Evolutionary conservation across 2,888 invertebrate genomes (phyloP).

Genomic region (Drosophila nr. fundita): DNA sequence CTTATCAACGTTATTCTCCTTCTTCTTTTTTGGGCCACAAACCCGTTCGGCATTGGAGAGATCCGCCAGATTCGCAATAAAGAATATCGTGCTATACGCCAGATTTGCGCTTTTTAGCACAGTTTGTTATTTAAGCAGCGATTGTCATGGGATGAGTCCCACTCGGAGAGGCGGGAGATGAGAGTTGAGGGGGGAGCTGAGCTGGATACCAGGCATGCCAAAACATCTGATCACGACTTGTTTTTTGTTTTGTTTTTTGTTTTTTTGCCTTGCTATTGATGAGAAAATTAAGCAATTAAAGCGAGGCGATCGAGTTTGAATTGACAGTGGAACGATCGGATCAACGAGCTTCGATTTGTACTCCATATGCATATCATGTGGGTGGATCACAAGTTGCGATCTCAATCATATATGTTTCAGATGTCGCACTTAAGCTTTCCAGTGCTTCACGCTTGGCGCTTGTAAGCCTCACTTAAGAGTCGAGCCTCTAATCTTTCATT

Average conservation of each 20-base stretch:
- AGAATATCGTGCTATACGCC: conserved; percentile 82
- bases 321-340: conserved; percentile 11
- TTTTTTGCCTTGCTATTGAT: conserved; percentile 52
- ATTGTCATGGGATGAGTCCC: conserved; percentile 63
- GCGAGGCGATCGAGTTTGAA: conserved; percentile 33
- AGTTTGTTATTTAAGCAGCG: conserved; percentile 52
- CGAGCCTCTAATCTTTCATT: conserved; percentile 48
- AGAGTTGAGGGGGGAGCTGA: conserved; percentile 19
- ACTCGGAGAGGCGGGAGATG: conserved; percentile 19
- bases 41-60: conserved; percentile 56
- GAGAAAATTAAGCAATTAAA: conserved; percentile 77
- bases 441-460: conserved; percentile 45
- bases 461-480: background rate
- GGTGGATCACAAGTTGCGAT: conserved; percentile 6
- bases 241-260: conserved; percentile 32
- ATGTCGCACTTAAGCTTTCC: conserved; percentile 1
- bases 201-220: conserved; percentile 41
- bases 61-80: conserved; percentile 68
- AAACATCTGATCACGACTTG: conserved; percentile 74
- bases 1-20: conserved; percentile 67
- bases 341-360: conserved; percentile 15
- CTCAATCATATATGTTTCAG: background rate
- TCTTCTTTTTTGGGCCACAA: conserved; percentile 36
- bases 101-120: conserved; percentile 74
- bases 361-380: conserved; percentile 4